Conservation (phyloP, 2,113 vertebrate species). For the Gallinago undulata region DNA sequence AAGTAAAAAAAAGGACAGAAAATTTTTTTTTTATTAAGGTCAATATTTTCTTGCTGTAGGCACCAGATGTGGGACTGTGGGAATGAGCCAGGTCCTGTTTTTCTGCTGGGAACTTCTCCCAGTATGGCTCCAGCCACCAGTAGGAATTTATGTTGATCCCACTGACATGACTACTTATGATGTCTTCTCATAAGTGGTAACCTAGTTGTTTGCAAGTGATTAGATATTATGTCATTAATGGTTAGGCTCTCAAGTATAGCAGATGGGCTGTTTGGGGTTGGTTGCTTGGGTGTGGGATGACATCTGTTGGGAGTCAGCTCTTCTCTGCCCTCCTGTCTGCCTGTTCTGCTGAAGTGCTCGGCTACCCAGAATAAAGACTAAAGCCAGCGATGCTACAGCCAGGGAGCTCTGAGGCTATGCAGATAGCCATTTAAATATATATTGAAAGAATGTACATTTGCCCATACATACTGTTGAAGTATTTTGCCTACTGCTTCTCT, state of each 20-base stretch:
- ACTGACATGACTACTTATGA: fast-evolving
- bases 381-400: neutral
- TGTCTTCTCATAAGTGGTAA: neutral
- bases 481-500: neutral
- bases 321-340: neutral
- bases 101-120: neutral
- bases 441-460: neutral
- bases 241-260: neutral
- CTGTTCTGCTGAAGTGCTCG: neutral
- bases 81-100: neutral
- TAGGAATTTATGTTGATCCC: neutral
- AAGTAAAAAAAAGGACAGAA: neutral
- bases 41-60: neutral
- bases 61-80: neutral
- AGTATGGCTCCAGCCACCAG: neutral
- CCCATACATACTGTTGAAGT: neutral
- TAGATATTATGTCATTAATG: neutral
- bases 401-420: neutral
- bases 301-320: neutral
- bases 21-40: neutral
- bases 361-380: neutral
- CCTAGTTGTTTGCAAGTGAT: neutral
- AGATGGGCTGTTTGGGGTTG: neutral
- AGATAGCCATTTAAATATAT: neutral
- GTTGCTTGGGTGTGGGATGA: neutral